Conservation (phyloP, 2,888 invertebrate species). For the Scotopteryx bipunctaria region DNA sequence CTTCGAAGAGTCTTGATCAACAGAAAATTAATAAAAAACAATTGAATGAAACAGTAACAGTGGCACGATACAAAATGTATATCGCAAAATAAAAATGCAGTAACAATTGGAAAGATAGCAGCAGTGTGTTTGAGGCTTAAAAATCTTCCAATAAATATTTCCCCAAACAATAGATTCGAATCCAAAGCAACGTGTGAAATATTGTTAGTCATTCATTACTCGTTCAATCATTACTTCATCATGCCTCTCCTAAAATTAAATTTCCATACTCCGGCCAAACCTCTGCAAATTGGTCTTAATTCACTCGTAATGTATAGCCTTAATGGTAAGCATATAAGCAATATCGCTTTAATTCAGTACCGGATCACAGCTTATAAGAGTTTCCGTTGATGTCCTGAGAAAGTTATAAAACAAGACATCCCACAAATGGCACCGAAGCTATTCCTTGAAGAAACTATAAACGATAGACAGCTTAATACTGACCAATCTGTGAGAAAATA, state of each 20-base stretch:
- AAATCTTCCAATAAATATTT: slow-evolving; percentile 2
- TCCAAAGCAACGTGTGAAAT: slow-evolving; percentile 44
- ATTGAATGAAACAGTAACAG: too few species aligned
- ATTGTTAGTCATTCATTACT: slow-evolving; percentile 68
- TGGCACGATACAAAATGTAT: too few species aligned
- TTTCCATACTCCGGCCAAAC: slow-evolving; percentile 73
- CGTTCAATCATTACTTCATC: slow-evolving; percentile 68
- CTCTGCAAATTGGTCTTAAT: slow-evolving; percentile 79
- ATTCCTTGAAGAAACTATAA: background rate
- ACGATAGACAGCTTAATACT: background rate
- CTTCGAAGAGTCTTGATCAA: too few species aligned
- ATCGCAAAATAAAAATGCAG: too few species aligned
- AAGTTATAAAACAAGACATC: background rate
- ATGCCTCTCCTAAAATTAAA: slow-evolving; percentile 69
- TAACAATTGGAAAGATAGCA: too few species aligned
- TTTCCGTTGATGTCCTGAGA: slow-evolving; percentile 12
- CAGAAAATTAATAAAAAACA: too few species aligned
- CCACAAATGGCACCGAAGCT: background rate
- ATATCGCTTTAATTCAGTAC: slow-evolving; percentile 68
- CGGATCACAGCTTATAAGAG: slow-evolving; percentile 36
- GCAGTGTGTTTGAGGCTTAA: too few species aligned
- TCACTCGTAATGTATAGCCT: slow-evolving; percentile 73
- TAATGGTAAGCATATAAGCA: slow-evolving; percentile 75
- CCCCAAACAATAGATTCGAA: slow-evolving; percentile 6
- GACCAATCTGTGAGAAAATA: too few species aligned